Evolutionary conservation across 2,797 vertebrate genomes (phyloP).

Genomic region (Chanos chanos): DNA sequence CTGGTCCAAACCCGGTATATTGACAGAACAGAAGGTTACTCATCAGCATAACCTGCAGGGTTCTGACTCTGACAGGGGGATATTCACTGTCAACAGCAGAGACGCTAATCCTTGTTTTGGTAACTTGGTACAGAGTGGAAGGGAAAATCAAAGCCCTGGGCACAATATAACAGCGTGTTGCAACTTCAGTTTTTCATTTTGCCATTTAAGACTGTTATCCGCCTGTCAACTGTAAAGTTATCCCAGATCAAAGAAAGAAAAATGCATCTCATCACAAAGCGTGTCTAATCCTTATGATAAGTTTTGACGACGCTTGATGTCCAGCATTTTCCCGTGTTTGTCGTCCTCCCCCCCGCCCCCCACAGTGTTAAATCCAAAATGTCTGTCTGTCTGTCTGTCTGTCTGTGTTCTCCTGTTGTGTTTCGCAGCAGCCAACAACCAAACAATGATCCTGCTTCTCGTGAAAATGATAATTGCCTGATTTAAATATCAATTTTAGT

Average conservation of each 20-base stretch:
- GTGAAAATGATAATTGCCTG: background rate
- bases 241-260: conserved; percentile 35
- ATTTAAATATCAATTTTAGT: conserved; percentile 3
- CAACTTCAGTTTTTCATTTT: conserved; percentile 22
- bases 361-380: background rate
- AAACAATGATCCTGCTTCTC: background rate
- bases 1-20: background rate
- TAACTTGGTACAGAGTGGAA: conserved; percentile 6
- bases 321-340: no score
- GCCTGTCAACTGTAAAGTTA: conserved; percentile 37
- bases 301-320: background rate
- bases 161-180: conserved; percentile 14
- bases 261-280: conserved; percentile 18
- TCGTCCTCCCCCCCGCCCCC: no score
- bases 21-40: no score
- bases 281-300: conserved; percentile 25
- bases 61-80: conserved; percentile 4
- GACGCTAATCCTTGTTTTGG: conserved; percentile 29
- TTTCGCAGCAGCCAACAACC: background rate
- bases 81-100: conserved; percentile 22
- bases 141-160: conserved; percentile 12
- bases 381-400: background rate
- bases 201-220: conserved; percentile 41
- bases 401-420: background rate
- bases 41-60: conserved; percentile 1